A percentile compares a stretch with the other conserved stretches of the same genome.
These are phyloP conservation scores for Rhingia campestris DNA, from an alignment of 2,888 invertebrate species.

Conservation along the genomic window DNA sequence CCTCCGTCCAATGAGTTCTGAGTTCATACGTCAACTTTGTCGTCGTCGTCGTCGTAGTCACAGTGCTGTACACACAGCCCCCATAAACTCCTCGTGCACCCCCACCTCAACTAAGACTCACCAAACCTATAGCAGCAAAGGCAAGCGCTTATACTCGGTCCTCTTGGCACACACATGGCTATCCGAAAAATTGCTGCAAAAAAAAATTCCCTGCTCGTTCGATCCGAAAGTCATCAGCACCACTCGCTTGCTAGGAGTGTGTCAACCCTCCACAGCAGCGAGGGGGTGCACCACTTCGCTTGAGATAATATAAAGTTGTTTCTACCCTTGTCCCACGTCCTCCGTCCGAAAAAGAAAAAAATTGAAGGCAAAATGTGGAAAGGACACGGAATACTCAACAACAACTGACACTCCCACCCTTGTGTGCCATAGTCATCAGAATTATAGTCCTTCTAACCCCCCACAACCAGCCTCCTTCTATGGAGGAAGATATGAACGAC, in stretches of 20 bases:
- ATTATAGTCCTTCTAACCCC: conserved; percentile 68
- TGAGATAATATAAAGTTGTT: conserved; percentile 74
- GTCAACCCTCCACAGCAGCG: conserved; percentile 64
- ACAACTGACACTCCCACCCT: conserved; percentile 74
- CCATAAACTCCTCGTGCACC: conserved; percentile 19
- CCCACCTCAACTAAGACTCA: conserved; percentile 28
- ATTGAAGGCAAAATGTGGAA: conserved; percentile 66
- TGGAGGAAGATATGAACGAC: conserved; percentile 64
- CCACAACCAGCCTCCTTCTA: conserved; percentile 40
- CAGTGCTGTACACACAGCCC: conserved; percentile 23
- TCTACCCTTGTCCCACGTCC: conserved; percentile 73
- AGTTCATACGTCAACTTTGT: conserved; percentile 72
- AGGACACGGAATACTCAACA: conserved; percentile 74
- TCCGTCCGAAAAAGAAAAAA: conserved; percentile 44
- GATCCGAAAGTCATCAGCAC: conserved; percentile 74
- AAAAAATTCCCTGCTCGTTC: conserved; percentile 55
- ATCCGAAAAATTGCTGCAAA: conserved; percentile 55
- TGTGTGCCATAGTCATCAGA: conserved; percentile 72
- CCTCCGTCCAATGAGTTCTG: conserved; percentile 62
- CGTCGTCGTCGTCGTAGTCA: conserved; percentile 40
- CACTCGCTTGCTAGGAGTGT: conserved; percentile 57
- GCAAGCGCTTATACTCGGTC: conserved; percentile 52
- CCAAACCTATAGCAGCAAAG: conserved; percentile 40
- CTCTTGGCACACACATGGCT: conserved; percentile 70
- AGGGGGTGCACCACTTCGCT: conserved; percentile 69